These are phyloP conservation scores for Paedocypris micromegethes DNA, from an alignment of 2,797 vertebrate species.

Conservation along the genomic window DNA sequence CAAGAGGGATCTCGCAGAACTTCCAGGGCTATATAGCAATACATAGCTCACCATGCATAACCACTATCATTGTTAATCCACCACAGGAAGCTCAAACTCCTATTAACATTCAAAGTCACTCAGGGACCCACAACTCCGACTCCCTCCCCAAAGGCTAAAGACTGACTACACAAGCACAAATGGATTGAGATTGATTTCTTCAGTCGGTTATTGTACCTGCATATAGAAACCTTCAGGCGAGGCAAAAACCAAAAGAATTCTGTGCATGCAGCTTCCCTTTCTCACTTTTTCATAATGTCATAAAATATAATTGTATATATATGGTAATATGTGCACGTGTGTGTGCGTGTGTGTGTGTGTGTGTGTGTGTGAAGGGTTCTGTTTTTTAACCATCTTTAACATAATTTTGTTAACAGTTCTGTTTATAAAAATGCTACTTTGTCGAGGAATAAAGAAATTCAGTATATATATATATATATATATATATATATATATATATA, in stretches of 20 bases:
- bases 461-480: no score
- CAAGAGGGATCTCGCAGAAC: constrained; percentile 10
- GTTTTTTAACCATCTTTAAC: no score
- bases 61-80: constrained; percentile 20
- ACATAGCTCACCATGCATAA: constrained; percentile 7
- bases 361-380: no score
- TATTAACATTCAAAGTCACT: constrained; percentile 28
- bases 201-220: constrained; percentile 8
- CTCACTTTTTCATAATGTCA: not conserved
- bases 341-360: no score
- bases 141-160: constrained; percentile 1
- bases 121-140: constrained; percentile 6
- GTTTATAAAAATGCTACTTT: no score
- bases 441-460: no score
- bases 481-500: no score
- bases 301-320: not conserved
- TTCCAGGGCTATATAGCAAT: constrained; percentile 1
- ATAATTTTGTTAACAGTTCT: no score
- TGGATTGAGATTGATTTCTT: constrained; percentile 25
- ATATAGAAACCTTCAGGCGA: constrained; percentile 10
- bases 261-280: constrained; percentile 1
- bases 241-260: not conserved
- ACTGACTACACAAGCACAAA: constrained; percentile 21
- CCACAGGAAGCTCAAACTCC: constrained; percentile 23
- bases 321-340: no score